Percentiles rank a stretch among this genome's conserved stretches.
These are phyloP conservation scores for Ophraella communa DNA, from an alignment of 2,888 invertebrate species.

Conservation along the genomic window DNA sequence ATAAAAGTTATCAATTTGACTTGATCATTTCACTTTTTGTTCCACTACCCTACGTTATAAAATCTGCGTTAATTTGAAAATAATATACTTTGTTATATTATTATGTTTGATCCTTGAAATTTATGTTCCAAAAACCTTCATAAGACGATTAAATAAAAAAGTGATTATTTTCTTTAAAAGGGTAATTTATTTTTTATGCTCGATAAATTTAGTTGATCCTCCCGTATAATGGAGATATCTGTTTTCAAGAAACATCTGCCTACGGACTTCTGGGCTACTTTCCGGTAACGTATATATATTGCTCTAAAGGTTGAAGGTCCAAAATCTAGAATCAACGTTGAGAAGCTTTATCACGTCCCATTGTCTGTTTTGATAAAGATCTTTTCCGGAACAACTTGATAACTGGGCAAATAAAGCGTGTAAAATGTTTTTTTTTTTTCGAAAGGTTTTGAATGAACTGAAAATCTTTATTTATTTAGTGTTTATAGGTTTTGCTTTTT, in stretches of 20 bases:
- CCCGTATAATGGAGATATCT: conserved; percentile 9
- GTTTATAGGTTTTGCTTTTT: background rate
- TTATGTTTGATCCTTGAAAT: too few species aligned
- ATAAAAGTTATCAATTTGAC: too few species aligned
- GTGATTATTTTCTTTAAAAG: background rate
- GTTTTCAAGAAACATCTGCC: conserved; percentile 17
- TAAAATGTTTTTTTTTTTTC: conserved; percentile 14
- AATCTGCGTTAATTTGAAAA: too few species aligned
- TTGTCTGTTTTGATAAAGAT: conserved; percentile 25
- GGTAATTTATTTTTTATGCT: background rate
- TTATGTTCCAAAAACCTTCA: background rate
- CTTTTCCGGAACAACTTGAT: conserved; percentile 10
- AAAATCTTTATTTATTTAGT: background rate
- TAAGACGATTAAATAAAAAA: background rate
- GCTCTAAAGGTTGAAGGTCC: background rate
- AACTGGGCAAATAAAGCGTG: conserved; percentile 7
- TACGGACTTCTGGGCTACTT: conserved; percentile 3
- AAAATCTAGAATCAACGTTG: conserved; percentile 14
- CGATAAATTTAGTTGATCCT: background rate
- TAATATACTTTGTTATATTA: too few species aligned
- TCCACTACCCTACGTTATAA: too few species aligned
- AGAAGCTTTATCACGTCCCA: conserved; percentile 18
- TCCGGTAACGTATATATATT: conserved; percentile 12
- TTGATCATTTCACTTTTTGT: too few species aligned
- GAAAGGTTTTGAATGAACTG: too few species aligned